phyloP scores from a whole-genome alignment of 92 coral and sea anemone species.

The Umimayanthus chanpuru region DNA sequence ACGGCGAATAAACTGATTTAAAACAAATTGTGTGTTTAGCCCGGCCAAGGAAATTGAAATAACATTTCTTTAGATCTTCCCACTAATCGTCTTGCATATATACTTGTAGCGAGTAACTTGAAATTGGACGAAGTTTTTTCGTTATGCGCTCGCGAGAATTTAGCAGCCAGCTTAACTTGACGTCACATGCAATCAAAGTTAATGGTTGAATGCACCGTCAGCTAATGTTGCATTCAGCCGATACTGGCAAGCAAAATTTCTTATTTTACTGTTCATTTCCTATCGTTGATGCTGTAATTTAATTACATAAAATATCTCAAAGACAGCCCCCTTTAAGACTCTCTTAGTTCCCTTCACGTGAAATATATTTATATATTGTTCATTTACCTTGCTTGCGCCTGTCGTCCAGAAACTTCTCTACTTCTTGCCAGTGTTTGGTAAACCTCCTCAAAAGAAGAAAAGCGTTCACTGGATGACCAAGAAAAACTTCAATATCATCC shows the following conservation, averaged over 20 bases:
- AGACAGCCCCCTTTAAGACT: not conserved
- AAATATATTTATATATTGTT: not conserved
- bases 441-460: constrained; percentile 80
- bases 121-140: no score
- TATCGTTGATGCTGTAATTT: not conserved
- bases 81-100: no score
- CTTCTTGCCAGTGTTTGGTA: constrained; percentile 73
- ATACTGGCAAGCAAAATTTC: not conserved
- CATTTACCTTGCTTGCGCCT: constrained; percentile 44
- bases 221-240: not conserved
- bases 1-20: no score
- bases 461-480: constrained; percentile 89
- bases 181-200: not conserved
- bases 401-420: constrained; percentile 67
- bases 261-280: no score
- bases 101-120: no score
- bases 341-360: not conserved
- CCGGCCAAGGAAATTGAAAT: no score
- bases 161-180: no score
- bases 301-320: not conserved
- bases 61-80: no score
- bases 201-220: not conserved
- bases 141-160: no score
- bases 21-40: no score
- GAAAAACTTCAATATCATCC: constrained; percentile 69